Percentiles rank a stretch among this genome's conserved stretches.
phyloP scores from a whole-genome alignment of 2,113 vertebrate genomes.

The Notarius quadriscutis region DNA sequence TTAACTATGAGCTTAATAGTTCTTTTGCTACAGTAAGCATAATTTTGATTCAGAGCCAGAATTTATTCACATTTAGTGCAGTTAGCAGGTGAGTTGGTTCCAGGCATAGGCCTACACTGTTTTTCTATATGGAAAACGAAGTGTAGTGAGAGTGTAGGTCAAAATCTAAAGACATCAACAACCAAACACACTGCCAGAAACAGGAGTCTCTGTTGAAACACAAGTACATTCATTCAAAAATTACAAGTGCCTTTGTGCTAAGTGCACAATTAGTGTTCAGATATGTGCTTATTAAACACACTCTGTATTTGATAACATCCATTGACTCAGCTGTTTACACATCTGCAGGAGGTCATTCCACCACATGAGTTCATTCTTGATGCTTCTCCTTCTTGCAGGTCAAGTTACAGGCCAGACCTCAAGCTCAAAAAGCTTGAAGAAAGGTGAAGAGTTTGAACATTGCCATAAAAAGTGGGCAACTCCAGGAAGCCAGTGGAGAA shows the following conservation, averaged over 20 bases:
- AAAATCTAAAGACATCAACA: neutral
- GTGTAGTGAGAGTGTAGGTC: neutral
- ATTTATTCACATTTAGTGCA: neutral
- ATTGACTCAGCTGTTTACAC: neutral
- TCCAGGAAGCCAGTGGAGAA: neutral
- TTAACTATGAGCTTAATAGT: neutral
- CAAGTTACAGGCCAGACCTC: neutral
- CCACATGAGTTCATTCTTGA: neutral
- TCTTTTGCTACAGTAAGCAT: neutral
- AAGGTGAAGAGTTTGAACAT: neutral
- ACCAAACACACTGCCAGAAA: neutral
- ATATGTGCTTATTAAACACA: slow-evolving; percentile 6
- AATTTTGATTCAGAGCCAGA: neutral
- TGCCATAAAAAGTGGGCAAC: neutral
- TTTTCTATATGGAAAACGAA: neutral
- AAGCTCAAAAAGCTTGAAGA: neutral
- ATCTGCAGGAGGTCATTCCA: neutral
- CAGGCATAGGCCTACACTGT: neutral
- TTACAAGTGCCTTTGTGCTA: neutral
- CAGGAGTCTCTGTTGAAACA: neutral
- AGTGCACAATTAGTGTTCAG: neutral
- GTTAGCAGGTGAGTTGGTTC: neutral
- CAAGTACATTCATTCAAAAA: neutral
- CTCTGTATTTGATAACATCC: neutral
- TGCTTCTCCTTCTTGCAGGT: neutral